A percentile compares a stretch with the other conserved stretches of the same genome.
These are phyloP conservation scores for Lophotis ruficrista DNA, from an alignment of 2,113 vertebrate species.

Conservation along the genomic window DNA sequence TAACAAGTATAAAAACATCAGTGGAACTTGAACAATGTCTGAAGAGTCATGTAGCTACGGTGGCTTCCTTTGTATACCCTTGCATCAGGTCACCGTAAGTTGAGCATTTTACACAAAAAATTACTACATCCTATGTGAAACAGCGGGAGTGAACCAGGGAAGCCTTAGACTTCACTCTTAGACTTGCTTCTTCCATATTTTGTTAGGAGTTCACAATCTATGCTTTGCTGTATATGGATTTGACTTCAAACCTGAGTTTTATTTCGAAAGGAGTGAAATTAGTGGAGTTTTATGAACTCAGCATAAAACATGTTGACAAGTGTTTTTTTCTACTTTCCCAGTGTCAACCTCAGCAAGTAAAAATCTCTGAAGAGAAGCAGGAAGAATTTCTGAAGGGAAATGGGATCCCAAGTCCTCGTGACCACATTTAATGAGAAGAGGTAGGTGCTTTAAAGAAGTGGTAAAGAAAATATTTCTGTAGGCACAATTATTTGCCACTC, in stretches of 20 bases:
- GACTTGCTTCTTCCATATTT: background rate
- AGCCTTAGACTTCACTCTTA: background rate
- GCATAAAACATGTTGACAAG: background rate
- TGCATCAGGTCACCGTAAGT: background rate
- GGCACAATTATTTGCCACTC: background rate
- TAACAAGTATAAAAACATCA: background rate
- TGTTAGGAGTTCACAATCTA: background rate
- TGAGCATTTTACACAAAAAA: background rate
- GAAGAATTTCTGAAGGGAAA: background rate
- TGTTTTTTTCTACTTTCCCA: background rate
- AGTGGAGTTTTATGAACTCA: background rate
- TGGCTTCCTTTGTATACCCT: background rate
- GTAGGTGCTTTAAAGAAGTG: background rate
- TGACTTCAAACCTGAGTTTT: background rate
- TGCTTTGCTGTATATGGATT: background rate
- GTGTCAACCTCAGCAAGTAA: background rate
- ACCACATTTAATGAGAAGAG: background rate
- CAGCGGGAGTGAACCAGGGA: background rate
- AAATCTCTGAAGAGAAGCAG: background rate
- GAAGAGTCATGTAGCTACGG: background rate
- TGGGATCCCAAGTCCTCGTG: background rate
- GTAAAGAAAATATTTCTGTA: background rate
- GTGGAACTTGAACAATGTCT: background rate
- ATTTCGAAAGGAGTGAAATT: background rate
- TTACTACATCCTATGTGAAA: background rate